Conservation (phyloP, 2,888 invertebrate genomes). For the Caenorhabditis drosophilae region DNA sequence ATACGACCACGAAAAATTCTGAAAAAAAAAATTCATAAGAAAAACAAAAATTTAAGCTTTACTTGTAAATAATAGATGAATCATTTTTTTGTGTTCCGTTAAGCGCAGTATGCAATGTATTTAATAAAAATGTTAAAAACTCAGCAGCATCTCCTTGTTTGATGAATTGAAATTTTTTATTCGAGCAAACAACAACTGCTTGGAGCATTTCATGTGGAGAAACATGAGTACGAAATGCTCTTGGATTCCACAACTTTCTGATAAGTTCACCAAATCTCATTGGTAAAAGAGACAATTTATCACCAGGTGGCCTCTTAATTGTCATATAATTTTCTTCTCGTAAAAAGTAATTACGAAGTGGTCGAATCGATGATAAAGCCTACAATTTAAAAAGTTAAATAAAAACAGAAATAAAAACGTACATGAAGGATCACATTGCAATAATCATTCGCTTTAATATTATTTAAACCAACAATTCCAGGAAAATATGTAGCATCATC, state of each 20-base stretch:
- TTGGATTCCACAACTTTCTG: slow-evolving; percentile 95
- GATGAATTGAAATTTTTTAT: slow-evolving; percentile 98
- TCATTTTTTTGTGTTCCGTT: slow-evolving; percentile 81
- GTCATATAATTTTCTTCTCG: slow-evolving; percentile 86
- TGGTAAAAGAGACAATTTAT: slow-evolving; percentile 87
- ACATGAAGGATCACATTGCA: slow-evolving; percentile 97
- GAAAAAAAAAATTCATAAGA: slow-evolving; percentile 1
- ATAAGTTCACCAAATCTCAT: slow-evolving; percentile 72
- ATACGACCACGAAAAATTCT: slow-evolving; percentile 79
- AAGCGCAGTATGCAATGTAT: slow-evolving; percentile 89
- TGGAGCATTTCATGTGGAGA: slow-evolving; percentile 99
- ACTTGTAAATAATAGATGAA: slow-evolving; percentile 81
- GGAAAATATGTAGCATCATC: slow-evolving; percentile 87
- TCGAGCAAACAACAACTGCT: slow-evolving; percentile 83
- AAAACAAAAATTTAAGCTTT: not conserved
- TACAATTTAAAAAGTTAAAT: slow-evolving; percentile 70
- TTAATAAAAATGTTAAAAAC: slow-evolving; percentile 96
- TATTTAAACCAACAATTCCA: slow-evolving; percentile 94
- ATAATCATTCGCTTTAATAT: slow-evolving; percentile 99
- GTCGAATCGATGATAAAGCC: slow-evolving; percentile 92
- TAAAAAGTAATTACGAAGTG: slow-evolving; percentile 91
- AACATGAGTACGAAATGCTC: slow-evolving; percentile 98
- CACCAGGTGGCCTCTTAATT: slow-evolving; percentile 89
- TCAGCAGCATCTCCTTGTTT: slow-evolving; percentile 97
- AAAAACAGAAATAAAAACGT: slow-evolving; percentile 51